Base-by-base conservation (phyloP, 2,888 invertebrate genomes). In the Lordiphosa fenestrarum region DNA sequence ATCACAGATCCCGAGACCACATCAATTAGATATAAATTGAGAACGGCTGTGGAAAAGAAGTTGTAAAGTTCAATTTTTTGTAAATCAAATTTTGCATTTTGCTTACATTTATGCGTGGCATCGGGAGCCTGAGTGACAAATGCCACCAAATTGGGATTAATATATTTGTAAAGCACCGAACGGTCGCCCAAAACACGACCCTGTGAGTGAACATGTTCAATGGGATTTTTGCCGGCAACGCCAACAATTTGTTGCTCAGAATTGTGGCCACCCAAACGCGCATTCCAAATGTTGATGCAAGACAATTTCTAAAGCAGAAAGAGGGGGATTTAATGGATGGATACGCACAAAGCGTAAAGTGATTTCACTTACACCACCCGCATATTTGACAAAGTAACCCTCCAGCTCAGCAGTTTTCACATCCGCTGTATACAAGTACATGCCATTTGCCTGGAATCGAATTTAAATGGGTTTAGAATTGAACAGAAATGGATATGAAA, bases 131-230 rank as follows among this genome's bases (percentile, higher is more conserved):
- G 92, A 0, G 96, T 95, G 23, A 95, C 92, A 65, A 98, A 92
- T 10, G 96, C 96, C 65, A 98, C 93, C 69, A 99, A 91, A 91
- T 99, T 99, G 25, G 99, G 99, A 91, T 99, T 99, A 73, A 96
- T 93, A 90, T 99, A 99, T 90, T 99, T 99, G 91, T 99, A 99
- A 36, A 99, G 93, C 52, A 99, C 99, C 76, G 96, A 96, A 66
- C 99, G 93, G 91, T 99, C 99, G 35, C 95, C 95, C 71, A 99
- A 91, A 48, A 98, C 98, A 70, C 97, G 93, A 21, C 99, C 99
- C 87, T 98, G 97, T 0, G 98, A 98, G 90, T 98, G 98, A 12
- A 97, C 95, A 61, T 93, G 91, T 90, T 96, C 96, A 69, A 91
- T 90, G 6, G 92, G 90, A 78, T 93, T 92, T 84, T 95, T 94